Conservation (phyloP, 64 coral and sea anemone genomes). For the Montipora efflorescens region DNA sequence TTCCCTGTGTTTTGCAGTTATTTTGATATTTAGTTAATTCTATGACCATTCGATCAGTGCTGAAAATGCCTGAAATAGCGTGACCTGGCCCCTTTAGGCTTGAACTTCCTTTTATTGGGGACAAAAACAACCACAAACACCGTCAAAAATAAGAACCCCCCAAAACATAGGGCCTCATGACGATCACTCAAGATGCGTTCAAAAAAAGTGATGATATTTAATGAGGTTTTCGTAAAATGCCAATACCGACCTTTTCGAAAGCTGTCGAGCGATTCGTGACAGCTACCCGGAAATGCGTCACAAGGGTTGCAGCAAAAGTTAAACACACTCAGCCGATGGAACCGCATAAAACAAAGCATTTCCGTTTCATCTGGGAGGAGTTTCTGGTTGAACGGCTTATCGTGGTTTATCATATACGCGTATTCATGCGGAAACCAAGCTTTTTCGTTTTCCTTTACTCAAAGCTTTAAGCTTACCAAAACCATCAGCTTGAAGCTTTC, state of each 20-base stretch:
- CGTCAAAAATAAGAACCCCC: too few species aligned
- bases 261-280: neutral
- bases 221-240: too few species aligned
- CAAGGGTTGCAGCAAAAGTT: neutral
- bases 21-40: too few species aligned
- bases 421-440: neutral
- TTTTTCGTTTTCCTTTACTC: neutral
- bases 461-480: neutral
- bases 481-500: neutral
- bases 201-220: too few species aligned
- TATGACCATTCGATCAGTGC: too few species aligned
- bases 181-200: too few species aligned
- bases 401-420: neutral
- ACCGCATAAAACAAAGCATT: constrained; percentile 1
- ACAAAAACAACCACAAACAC: too few species aligned
- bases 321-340: neutral
- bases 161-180: too few species aligned
- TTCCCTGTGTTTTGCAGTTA: too few species aligned
- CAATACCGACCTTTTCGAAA: neutral
- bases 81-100: too few species aligned
- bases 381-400: neutral
- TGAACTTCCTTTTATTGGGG: too few species aligned
- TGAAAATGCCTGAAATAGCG: too few species aligned
- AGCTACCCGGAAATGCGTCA: constrained; percentile 31
- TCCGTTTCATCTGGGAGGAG: constrained; percentile 41